Conservation (phyloP, 2,113 vertebrate species). For the Anser brachyrhynchus region DNA sequence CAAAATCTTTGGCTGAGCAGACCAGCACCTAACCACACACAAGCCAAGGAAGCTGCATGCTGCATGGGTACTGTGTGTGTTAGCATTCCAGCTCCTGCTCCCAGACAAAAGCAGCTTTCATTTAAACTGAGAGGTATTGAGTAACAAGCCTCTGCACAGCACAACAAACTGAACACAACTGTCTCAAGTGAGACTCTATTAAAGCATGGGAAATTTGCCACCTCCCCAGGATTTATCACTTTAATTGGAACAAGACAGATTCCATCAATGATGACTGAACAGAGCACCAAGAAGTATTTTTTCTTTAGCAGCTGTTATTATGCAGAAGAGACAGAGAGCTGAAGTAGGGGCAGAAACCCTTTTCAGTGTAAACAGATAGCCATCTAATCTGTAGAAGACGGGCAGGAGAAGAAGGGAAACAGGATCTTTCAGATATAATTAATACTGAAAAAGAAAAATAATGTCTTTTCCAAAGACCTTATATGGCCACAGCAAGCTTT, state of each 20-base stretch:
- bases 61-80: fast-evolving
- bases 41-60: background rate
- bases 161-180: background rate
- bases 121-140: background rate
- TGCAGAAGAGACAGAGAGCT: background rate
- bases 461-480: background rate
- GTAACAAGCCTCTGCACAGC: background rate
- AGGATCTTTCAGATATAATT: slow-evolving; percentile 27
- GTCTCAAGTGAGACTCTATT: background rate
- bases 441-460: slow-evolving; percentile 21
- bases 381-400: background rate
- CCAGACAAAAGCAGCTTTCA: slow-evolving; percentile 42
- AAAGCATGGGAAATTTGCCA: slow-evolving; percentile 23
- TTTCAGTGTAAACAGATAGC: slow-evolving; percentile 5
- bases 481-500: background rate
- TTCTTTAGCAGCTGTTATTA: background rate
- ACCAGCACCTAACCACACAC: background rate
- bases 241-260: slow-evolving; percentile 42
- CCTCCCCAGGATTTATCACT: background rate
- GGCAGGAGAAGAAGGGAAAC: background rate
- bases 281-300: background rate
- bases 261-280: background rate
- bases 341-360: background rate
- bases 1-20: background rate
- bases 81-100: slow-evolving; percentile 11